Evolutionary conservation across 2,888 invertebrate genomes (phyloP).

Genomic region (Cistogaster globosa): DNA sequence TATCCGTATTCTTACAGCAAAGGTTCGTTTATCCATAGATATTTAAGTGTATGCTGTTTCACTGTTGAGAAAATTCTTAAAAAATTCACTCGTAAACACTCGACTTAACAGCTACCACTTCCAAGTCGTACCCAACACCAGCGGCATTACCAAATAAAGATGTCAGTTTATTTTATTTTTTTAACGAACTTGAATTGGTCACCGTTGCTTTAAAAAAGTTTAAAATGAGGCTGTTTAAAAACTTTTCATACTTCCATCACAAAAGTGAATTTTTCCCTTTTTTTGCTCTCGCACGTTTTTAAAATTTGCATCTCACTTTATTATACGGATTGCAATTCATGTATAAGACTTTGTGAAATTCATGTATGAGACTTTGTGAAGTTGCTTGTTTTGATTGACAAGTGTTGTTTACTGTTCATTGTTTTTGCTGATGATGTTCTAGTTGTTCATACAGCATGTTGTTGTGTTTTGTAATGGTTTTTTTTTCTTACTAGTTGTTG

Average conservation of each 20-base stretch:
- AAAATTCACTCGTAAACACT: no score
- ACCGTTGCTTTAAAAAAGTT: background rate
- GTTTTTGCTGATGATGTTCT: constrained; percentile 37
- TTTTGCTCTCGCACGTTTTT: constrained; percentile 12
- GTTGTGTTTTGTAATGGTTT: constrained; percentile 13
- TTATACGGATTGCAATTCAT: constrained; percentile 13
- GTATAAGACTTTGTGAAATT: constrained; percentile 30
- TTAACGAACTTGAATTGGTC: no score
- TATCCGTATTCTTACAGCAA: no score
- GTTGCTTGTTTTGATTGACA: constrained; percentile 65
- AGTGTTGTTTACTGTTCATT: constrained; percentile 62
- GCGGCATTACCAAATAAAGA: no score
- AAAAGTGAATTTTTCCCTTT: background rate
- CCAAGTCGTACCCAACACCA: no score
- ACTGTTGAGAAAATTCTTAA: no score
- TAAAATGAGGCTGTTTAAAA: no score
- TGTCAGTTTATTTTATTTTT: no score
- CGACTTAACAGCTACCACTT: no score
- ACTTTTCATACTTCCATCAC: background rate
- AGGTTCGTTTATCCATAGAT: no score
- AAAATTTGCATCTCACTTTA: constrained; percentile 22
- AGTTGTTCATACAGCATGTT: constrained; percentile 29
- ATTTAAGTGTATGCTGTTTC: no score
- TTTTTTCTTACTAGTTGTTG: constrained; percentile 6
- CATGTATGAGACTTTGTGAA: constrained; percentile 26